These are phyloP conservation scores for Sardinella longiceps DNA, from an alignment of 2,797 vertebrate genomes.

Conservation along the genomic window DNA sequence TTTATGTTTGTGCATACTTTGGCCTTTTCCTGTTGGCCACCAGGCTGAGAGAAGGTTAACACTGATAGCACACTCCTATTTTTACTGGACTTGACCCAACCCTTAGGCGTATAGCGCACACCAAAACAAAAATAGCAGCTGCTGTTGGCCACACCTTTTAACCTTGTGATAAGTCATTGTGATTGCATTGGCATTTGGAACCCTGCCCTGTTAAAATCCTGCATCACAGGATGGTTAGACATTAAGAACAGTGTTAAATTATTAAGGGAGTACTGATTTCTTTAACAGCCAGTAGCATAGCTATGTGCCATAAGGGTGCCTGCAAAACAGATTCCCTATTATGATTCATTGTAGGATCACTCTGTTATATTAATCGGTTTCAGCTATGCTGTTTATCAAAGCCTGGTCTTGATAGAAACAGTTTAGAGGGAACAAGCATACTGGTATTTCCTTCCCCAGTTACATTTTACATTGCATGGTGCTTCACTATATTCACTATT, in stretches of 20 bases:
- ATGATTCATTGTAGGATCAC: not conserved
- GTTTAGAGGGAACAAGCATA: not conserved
- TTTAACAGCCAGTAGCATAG: not conserved
- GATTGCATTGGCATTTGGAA: not conserved
- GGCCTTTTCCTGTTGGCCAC: not conserved
- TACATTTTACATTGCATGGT: not conserved
- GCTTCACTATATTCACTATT: not conserved
- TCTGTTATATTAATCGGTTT: not conserved
- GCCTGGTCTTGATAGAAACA: too few species aligned
- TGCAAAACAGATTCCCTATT: not conserved
- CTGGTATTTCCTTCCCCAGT: not conserved
- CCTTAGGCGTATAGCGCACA: not conserved
- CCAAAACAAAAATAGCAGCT: slow-evolving; percentile 19
- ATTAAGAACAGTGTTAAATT: not conserved
- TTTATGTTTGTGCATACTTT: not conserved
- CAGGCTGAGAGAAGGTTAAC: not conserved
- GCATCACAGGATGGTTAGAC: not conserved
- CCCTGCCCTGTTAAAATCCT: not conserved
- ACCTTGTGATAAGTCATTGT: not conserved
- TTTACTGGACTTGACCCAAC: slow-evolving; percentile 5
- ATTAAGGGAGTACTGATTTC: not conserved
- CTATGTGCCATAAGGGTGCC: not conserved
- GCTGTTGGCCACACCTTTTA: not conserved
- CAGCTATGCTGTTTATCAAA: not conserved
- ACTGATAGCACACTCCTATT: not conserved